A percentile compares a stretch with the other conserved stretches of the same genome.
phyloP scores from a whole-genome alignment of 2,888 invertebrate genomes.

The Acanthosepion pharaonis region DNA sequence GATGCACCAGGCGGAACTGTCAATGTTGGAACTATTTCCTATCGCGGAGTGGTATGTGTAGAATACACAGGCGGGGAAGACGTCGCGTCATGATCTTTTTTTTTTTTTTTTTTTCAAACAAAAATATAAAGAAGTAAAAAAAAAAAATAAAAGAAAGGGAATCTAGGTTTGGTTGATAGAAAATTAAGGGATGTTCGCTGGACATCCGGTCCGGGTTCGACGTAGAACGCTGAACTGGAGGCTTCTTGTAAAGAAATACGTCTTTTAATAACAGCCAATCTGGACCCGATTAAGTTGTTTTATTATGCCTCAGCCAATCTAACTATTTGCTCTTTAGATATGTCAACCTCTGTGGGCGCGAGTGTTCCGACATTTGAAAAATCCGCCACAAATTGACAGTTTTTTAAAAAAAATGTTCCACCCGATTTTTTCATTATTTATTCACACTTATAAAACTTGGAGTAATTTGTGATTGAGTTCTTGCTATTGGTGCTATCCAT shows the following conservation, averaged over 20 bases:
- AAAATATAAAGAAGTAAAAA: background rate
- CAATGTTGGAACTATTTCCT: background rate
- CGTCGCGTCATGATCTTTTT: background rate
- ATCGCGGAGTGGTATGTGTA: background rate
- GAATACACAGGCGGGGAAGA: background rate
- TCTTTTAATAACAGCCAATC: background rate
- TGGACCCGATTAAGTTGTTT: background rate
- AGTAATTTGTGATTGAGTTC: background rate
- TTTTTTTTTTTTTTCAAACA: background rate
- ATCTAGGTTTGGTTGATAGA: background rate
- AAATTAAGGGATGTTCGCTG: background rate
- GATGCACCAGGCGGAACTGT: background rate
- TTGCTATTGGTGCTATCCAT: background rate
- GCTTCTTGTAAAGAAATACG: background rate
- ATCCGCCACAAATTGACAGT: background rate
- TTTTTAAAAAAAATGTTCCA: background rate
- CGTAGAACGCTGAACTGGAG: background rate
- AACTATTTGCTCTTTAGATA: background rate
- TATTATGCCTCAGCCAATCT: background rate
- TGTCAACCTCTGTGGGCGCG: background rate
- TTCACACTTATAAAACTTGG: too few relatives aligned
- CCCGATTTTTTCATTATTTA: background rate
- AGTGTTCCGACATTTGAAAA: background rate
- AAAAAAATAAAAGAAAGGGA: background rate
- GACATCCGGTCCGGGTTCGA: constrained; percentile 8